Evolutionary conservation across 2,888 invertebrate species (phyloP).

Genomic region (Sisyra terminalis): DNA sequence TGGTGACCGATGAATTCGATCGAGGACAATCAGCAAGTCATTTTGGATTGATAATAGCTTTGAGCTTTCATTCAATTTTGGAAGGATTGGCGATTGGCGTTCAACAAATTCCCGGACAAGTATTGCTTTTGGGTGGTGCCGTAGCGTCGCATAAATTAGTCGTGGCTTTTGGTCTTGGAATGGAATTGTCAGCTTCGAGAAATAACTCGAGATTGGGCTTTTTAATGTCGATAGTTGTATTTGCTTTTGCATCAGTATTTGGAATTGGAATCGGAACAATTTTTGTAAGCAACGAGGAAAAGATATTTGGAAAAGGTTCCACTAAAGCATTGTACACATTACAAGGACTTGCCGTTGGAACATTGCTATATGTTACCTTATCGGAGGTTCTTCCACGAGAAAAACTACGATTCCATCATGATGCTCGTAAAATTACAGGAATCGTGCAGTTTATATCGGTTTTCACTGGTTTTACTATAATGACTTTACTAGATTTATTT

Average conservation of each 20-base stretch:
- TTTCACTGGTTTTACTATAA: slow-evolving; percentile 39
- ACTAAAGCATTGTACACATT: slow-evolving; percentile 36
- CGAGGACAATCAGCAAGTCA: slow-evolving; percentile 41
- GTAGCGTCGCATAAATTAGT: slow-evolving; percentile 68
- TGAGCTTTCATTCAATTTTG: slow-evolving; percentile 60
- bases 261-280: slow-evolving; percentile 53
- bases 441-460: slow-evolving; percentile 44
- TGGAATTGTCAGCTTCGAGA: slow-evolving; percentile 34
- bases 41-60: slow-evolving; percentile 49
- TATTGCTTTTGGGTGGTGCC: slow-evolving; percentile 46
- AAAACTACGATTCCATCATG: slow-evolving; percentile 45
- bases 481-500: slow-evolving; percentile 44
- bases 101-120: slow-evolving; percentile 44
- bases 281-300: slow-evolving; percentile 29
- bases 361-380: slow-evolving; percentile 58
- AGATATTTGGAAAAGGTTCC: slow-evolving; percentile 26
- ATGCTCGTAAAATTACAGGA: slow-evolving; percentile 40
- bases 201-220: slow-evolving; percentile 3
- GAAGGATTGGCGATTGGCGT: slow-evolving; percentile 73
- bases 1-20: slow-evolving; percentile 48
- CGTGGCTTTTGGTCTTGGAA: slow-evolving; percentile 65
- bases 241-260: slow-evolving; percentile 47
- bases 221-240: slow-evolving; percentile 37
- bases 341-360: slow-evolving; percentile 41
- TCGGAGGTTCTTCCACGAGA: slow-evolving; percentile 63